Evolutionary conservation across 2,113 vertebrate species (phyloP), one percentile per base, ranked within the genome.

Genomic region (Haplochromis vanheusdeni): DNA sequence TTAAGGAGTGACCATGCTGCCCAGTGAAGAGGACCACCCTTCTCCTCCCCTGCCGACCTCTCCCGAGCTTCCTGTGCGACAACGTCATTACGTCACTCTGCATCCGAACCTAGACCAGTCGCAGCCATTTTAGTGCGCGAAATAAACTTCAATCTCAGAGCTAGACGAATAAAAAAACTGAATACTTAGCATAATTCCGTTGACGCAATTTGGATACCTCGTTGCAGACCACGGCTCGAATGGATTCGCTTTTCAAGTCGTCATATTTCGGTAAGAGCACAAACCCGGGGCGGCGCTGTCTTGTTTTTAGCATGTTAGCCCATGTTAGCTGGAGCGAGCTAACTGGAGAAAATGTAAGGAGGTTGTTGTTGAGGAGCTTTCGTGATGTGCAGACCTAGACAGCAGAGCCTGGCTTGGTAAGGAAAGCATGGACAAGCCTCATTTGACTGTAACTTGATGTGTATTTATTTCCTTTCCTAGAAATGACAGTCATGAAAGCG

Each of bases 111-210:
- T 7, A 60, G 91, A 92, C 79, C 84, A 93, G 91, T 94, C 93
- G 96, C 96, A 94, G 96, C 96, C 96, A 97, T 97, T 96, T 97
- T 97, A 93, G 94, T 95, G 94, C 85, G 93, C 60, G 82, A 94
- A 92, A 95, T 95, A 96, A 96, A 96, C 95, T 97, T 96, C 93
- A 93, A 70, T 89, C 89, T 85, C 87, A 58, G n/a, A 83, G 88
- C 88, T 35, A 9, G 83, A 58, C 80, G 84, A 23, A 3, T 17
- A 47, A 47, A 73, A 82, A 65, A 68, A 80, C 35, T 5, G 80
- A 87, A 86, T 4, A 49, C 56, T 14, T 11, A 35, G 45, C 26
- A 79, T 2, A 14, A 6, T n/a, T 55, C 13, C 4, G 14, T 23
- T 23, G 82, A 75, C 62, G 65, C 5, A 47, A 5, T 58, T 49